Conservation (phyloP, 2,113 vertebrate species). For the Apodemus sylvaticus region DNA sequence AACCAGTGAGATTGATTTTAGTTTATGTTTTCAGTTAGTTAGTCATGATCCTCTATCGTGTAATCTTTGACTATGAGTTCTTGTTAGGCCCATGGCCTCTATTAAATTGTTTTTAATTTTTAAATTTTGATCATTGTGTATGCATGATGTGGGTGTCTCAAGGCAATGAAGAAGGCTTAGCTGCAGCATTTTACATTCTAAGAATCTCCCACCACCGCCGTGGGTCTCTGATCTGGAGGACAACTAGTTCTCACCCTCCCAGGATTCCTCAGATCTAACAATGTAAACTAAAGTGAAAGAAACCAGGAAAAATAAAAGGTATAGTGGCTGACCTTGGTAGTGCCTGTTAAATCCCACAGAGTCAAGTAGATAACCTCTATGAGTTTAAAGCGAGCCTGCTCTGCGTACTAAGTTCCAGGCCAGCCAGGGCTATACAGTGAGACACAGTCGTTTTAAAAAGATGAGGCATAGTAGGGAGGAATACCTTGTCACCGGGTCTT, state of each 20-base stretch:
- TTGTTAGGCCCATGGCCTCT: background rate
- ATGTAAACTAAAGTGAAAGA: background rate
- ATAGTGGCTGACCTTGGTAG: too few relatives aligned
- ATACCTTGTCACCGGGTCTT: background rate
- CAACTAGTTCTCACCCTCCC: slow-evolving; percentile 26
- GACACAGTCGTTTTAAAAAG: background rate
- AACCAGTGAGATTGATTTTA: background rate
- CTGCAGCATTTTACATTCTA: background rate
- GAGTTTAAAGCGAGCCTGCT: background rate
- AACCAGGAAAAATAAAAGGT: background rate
- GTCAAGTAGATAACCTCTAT: background rate
- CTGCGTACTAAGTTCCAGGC: background rate
- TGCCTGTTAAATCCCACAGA: background rate
- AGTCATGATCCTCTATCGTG: background rate
- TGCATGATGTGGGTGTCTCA: background rate
- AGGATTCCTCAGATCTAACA: slow-evolving; percentile 11
- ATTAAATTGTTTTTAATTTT: background rate
- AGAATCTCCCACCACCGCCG: background rate
- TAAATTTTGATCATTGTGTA: too few relatives aligned
- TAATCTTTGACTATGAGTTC: background rate
- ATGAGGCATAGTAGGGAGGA: too few relatives aligned
- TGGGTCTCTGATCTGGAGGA: slow-evolving; percentile 3
- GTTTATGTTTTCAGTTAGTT: background rate
- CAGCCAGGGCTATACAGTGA: background rate
- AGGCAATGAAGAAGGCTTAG: background rate